Evolutionary conservation across 2,113 vertebrate species (phyloP).

Genomic region (Puffinus mauretanicus): DNA sequence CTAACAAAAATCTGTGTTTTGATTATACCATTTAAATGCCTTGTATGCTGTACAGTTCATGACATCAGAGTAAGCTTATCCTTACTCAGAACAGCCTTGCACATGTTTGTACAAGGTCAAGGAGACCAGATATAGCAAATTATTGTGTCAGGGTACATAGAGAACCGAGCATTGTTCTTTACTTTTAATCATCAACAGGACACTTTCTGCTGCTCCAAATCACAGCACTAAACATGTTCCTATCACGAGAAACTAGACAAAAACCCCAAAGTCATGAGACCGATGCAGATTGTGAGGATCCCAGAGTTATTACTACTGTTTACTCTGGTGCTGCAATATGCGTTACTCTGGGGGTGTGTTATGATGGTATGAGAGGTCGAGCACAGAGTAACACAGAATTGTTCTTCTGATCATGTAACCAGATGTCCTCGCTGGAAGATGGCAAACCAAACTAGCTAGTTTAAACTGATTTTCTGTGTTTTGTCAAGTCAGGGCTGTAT

Average conservation of each 20-base stretch:
- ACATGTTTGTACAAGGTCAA: background rate
- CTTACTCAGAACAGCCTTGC: background rate
- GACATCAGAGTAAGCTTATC: background rate
- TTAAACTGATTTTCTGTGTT: background rate
- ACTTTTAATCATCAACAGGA: background rate
- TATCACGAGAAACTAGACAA: background rate
- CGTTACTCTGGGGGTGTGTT: background rate
- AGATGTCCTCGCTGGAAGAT: background rate
- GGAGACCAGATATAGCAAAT: background rate
- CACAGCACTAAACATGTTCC: background rate
- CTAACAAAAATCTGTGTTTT: background rate
- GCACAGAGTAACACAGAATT: background rate
- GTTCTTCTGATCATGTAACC: background rate
- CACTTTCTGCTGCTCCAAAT: background rate
- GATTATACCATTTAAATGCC: background rate
- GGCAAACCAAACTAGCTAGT: background rate
- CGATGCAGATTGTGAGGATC: background rate
- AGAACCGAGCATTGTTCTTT: background rate
- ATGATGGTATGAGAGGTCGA: background rate
- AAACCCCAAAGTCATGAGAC: background rate
- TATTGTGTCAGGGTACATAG: background rate
- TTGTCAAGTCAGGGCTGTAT: background rate
- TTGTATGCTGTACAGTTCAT: background rate
- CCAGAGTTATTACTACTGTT: background rate
- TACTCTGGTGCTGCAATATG: background rate